Conservation (phyloP, 2,888 invertebrate species). For the Apamea epomidion region DNA sequence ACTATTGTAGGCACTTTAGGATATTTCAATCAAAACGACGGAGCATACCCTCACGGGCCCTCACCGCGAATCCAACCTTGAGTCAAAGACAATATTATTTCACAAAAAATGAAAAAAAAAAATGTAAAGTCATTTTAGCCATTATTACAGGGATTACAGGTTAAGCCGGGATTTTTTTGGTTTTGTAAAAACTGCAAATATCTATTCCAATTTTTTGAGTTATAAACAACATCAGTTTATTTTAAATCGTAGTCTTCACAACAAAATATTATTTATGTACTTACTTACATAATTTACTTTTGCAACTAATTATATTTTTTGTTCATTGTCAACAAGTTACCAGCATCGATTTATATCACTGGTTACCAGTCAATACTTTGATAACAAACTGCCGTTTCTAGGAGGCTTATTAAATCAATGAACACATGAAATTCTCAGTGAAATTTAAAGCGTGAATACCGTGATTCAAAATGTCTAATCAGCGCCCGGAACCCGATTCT, state of each 20-base stretch:
- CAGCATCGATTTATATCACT: neutral
- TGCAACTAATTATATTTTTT: constrained; percentile 28
- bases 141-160: constrained; percentile 41
- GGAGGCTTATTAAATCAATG: constrained; percentile 79
- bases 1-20: neutral
- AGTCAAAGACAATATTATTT: constrained; percentile 12
- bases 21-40: constrained; percentile 10
- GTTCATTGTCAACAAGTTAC: constrained; percentile 2
- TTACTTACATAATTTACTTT: neutral
- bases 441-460: constrained; percentile 38
- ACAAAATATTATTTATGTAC: neutral
- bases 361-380: constrained; percentile 28
- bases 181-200: constrained; percentile 63
- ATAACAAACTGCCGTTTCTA: constrained; percentile 53
- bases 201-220: constrained; percentile 29
- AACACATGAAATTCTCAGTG: constrained; percentile 57
- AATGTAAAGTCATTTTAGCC: constrained; percentile 38
- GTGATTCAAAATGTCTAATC: constrained; percentile 79
- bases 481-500: constrained; percentile 82
- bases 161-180: constrained; percentile 60
- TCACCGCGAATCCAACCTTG: neutral
- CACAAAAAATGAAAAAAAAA: constrained; percentile 8
- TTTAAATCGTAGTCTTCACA: constrained; percentile 49
- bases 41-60: no score
- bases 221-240: constrained; percentile 20